Percentiles rank a stretch among this genome's conserved stretches.
phyloP scores from a whole-genome alignment of 2,797 vertebrate species.

The Aldrovandia affinis region DNA sequence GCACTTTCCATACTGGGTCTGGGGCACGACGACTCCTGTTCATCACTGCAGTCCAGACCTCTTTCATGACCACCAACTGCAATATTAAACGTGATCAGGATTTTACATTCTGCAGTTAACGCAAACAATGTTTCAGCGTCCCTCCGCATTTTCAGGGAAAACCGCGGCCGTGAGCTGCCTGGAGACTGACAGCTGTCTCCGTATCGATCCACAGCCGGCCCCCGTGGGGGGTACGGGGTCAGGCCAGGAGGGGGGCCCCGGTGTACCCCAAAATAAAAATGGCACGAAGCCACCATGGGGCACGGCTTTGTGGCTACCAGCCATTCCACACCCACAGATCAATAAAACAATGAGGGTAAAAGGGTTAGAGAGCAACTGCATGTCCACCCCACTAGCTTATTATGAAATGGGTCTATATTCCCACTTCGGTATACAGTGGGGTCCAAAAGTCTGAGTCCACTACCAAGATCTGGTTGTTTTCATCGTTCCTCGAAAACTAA shows the following conservation, averaged over 20 bases:
- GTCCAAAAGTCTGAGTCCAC: no score
- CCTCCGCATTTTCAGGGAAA: background rate
- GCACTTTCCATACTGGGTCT: background rate
- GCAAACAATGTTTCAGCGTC: background rate
- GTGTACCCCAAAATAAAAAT: slow-evolving; percentile 51
- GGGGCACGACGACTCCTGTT: no score
- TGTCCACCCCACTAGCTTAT: background rate
- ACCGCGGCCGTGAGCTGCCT: background rate
- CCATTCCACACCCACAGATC: background rate
- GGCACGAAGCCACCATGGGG: background rate
- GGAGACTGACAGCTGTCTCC: slow-evolving; percentile 67
- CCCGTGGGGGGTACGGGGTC: slow-evolving; percentile 74
- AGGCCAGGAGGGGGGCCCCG: slow-evolving; percentile 68
- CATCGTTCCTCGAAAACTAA: no score
- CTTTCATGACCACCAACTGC: background rate
- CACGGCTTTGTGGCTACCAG: background rate
- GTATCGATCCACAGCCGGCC: slow-evolving; percentile 79
- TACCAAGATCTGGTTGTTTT: no score
- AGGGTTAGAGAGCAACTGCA: background rate
- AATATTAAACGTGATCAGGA: background rate
- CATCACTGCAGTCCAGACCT: no score
- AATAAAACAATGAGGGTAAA: background rate
- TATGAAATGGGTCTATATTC: background rate
- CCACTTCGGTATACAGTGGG: background rate
- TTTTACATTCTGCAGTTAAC: background rate